These are phyloP conservation scores for Pseudochaenichthys georgianus DNA, from an alignment of 2,797 vertebrate species.

Conservation along the genomic window DNA sequence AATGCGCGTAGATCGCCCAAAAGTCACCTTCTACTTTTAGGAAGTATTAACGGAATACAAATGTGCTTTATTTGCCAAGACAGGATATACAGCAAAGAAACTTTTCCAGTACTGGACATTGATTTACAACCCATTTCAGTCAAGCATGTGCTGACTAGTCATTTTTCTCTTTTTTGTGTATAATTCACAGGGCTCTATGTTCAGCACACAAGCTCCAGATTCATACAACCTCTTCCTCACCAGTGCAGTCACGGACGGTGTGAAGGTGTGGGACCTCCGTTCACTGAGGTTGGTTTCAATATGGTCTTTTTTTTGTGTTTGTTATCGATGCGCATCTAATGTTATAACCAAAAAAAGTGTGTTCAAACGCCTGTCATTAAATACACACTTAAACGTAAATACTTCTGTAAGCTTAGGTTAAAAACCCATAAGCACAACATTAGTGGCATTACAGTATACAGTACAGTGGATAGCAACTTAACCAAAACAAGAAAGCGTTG, in stretches of 20 bases:
- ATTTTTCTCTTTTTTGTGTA: conserved; percentile 32
- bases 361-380: not conserved
- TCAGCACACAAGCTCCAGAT: conserved; percentile 83
- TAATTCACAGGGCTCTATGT: conserved; percentile 88
- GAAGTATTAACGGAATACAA: conserved; percentile 22
- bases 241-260: conserved; percentile 88
- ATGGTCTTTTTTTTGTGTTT: conserved; percentile 13
- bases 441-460: not conserved
- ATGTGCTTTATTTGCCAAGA: conserved; percentile 23
- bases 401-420: not conserved
- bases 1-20: conserved; percentile 13
- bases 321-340: not conserved
- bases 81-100: conserved; percentile 20
- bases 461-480: not conserved
- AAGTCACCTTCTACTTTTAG: conserved; percentile 7
- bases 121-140: conserved; percentile 54
- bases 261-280: conserved; percentile 94
- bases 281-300: conserved; percentile 85
- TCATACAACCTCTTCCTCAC: conserved; percentile 92
- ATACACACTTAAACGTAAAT: not conserved
- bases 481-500: not conserved
- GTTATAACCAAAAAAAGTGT: conserved; percentile 5
- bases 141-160: conserved; percentile 46
- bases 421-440: not conserved
- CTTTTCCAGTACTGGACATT: conserved; percentile 33